Conservation (phyloP, 2,888 invertebrate species). For the Cetonia aurata region DNA sequence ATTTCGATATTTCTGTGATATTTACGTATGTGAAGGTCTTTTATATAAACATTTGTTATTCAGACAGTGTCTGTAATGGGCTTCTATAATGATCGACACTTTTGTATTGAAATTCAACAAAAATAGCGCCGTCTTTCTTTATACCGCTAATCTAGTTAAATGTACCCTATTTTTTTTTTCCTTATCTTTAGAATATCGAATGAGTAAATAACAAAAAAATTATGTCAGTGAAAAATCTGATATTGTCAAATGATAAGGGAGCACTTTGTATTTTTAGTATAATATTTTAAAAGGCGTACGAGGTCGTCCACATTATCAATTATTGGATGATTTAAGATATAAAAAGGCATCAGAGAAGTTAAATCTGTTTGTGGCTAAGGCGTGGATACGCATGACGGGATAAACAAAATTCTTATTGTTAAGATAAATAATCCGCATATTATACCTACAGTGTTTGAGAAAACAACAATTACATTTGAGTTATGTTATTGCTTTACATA, state of each 20-base stretch:
- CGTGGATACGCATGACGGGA: slow-evolving; percentile 23
- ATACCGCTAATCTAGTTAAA: too few relatives aligned
- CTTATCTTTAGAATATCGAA: slow-evolving; percentile 12
- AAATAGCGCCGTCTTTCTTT: slow-evolving; percentile 11
- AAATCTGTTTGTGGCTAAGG: slow-evolving; percentile 30
- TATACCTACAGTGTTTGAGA: not conserved
- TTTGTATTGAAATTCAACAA: slow-evolving; percentile 21
- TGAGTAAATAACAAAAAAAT: slow-evolving; percentile 20
- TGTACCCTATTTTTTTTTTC: too few relatives aligned
- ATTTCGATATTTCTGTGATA: not conserved
- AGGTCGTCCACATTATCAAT: slow-evolving; percentile 33
- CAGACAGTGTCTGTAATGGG: slow-evolving; percentile 5
- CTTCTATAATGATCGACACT: slow-evolving; percentile 22
- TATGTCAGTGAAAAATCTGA: slow-evolving; percentile 33
- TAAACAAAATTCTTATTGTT: slow-evolving; percentile 26
- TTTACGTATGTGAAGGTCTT: slow-evolving; percentile 8
- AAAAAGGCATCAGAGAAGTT: slow-evolving; percentile 29
- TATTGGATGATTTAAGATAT: slow-evolving; percentile 38
- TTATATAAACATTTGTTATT: slow-evolving; percentile 19
- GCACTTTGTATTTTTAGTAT: slow-evolving; percentile 26
- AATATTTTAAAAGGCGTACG: slow-evolving; percentile 19
- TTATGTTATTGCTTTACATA: slow-evolving; percentile 14
- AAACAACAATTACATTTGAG: slow-evolving; percentile 8
- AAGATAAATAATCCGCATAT: slow-evolving; percentile 31
- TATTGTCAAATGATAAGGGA: slow-evolving; percentile 28